Conservation (phyloP, 2,113 vertebrate species). For the Lamprologus ornatipinnis region DNA sequence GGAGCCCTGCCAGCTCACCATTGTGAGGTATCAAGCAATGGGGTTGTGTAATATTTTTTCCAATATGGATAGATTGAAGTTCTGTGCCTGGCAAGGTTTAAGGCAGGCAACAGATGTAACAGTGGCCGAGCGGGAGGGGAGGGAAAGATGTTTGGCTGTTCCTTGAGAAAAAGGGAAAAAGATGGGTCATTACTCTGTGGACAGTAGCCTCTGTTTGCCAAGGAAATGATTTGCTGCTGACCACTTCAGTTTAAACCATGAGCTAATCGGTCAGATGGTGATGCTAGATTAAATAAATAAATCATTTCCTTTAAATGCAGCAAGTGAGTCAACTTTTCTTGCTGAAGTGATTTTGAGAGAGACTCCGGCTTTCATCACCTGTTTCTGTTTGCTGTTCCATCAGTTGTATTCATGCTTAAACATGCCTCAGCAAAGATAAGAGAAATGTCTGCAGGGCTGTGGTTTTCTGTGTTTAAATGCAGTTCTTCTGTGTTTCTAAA, state of each 20-base stretch:
- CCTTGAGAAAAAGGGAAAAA: not conserved
- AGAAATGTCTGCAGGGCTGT: not conserved
- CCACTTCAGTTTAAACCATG: not conserved
- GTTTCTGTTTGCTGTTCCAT: not conserved
- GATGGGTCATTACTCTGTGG: not conserved
- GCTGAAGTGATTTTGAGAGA: not conserved
- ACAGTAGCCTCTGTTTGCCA: not conserved
- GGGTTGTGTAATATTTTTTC: not conserved
- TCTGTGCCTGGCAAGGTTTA: not conserved
- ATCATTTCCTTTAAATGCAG: not conserved
- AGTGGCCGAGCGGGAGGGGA: not conserved
- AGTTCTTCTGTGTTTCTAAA: not conserved
- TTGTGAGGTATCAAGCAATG: not conserved
- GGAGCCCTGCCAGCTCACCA: not conserved
- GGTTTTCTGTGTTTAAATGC: not conserved
- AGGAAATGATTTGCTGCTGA: not conserved
- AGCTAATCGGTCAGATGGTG: not conserved
- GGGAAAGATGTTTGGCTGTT: not conserved
- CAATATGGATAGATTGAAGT: not conserved
- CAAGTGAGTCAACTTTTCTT: not conserved
- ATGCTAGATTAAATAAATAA: not conserved
- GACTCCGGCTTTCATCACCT: not conserved
- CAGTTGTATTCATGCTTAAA: constrained; percentile 3
- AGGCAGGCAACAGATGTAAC: not conserved
- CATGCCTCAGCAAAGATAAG: not conserved